These are phyloP conservation scores for Drosophila orena DNA, from an alignment of 1,140 invertebrate species.

Conservation along the genomic window DNA sequence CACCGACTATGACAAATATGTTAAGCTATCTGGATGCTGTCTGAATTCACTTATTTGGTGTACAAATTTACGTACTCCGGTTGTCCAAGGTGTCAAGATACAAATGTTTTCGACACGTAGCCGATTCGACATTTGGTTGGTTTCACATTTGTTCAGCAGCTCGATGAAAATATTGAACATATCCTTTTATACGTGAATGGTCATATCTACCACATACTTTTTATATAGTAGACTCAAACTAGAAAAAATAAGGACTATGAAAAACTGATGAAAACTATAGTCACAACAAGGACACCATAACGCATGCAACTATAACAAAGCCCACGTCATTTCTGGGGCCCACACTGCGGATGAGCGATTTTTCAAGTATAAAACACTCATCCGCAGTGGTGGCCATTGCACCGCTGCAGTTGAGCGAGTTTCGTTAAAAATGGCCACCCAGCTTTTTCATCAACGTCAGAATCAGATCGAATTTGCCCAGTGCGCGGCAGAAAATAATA, in stretches of 20 bases:
- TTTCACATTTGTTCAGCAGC: constrained; percentile 5
- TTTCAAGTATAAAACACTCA: constrained; percentile 10
- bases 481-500: constrained; percentile 6
- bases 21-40: constrained; percentile 49
- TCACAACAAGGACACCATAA: too few species aligned
- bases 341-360: constrained; percentile 23
- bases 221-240: neutral
- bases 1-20: constrained; percentile 31
- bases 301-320: neutral
- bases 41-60: constrained; percentile 42
- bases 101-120: constrained; percentile 12
- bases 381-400: constrained; percentile 13
- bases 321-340: neutral
- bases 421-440: neutral
- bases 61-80: constrained; percentile 26
- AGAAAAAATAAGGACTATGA: too few species aligned
- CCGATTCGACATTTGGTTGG: neutral
- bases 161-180: neutral
- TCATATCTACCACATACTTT: too few species aligned
- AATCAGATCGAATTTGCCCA: constrained; percentile 10
- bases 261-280: too few species aligned
- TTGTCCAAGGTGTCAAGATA: constrained; percentile 24
- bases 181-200: too few species aligned
- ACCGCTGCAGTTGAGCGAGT: constrained; percentile 1
- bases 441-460: neutral